Percentiles rank a stretch among this genome's conserved stretches.
Conservation (phyloP, 64 coral and sea anemone species). For the Hydrozoanthus tunicans region DNA sequence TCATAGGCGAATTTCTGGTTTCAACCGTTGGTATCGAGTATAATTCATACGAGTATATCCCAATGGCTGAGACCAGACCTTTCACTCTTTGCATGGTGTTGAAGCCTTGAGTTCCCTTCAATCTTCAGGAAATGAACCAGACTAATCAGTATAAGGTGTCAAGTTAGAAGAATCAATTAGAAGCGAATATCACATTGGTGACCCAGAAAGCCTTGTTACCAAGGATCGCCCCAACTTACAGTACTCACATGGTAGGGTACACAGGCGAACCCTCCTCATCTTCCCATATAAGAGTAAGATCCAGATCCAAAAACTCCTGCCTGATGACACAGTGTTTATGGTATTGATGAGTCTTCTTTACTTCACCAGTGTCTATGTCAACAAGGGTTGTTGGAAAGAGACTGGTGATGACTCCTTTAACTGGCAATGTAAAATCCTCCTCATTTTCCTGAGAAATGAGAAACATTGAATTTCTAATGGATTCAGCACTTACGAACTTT, state of each 20-base stretch:
- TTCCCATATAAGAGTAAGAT: constrained; percentile 83
- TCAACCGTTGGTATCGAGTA: no score
- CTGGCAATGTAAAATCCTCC: constrained; percentile 56
- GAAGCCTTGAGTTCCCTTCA: no score
- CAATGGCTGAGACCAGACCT: no score
- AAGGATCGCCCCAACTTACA: background rate
- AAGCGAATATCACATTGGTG: no score
- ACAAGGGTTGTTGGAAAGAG: constrained; percentile 84
- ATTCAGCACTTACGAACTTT: background rate
- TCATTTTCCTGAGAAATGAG: constrained; percentile 62
- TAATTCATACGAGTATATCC: no score
- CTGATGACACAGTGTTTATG: constrained; percentile 79
- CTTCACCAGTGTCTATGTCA: constrained; percentile 76
- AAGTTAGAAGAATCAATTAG: no score
- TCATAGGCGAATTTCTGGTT: no score
- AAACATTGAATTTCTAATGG: background rate
- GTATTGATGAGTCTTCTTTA: constrained; percentile 83
- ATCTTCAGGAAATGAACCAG: no score
- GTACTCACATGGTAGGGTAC: constrained; percentile 88
- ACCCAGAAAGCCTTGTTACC: no score
- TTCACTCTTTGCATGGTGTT: no score
- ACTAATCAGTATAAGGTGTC: no score
- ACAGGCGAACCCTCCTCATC: constrained; percentile 73
- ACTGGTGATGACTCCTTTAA: constrained; percentile 90
- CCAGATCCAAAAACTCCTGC: constrained; percentile 84